Evolutionary conservation across 2,797 vertebrate genomes (phyloP), one percentile per base, ranked within the genome.

Genomic region (Denticeps clupeoides): DNA sequence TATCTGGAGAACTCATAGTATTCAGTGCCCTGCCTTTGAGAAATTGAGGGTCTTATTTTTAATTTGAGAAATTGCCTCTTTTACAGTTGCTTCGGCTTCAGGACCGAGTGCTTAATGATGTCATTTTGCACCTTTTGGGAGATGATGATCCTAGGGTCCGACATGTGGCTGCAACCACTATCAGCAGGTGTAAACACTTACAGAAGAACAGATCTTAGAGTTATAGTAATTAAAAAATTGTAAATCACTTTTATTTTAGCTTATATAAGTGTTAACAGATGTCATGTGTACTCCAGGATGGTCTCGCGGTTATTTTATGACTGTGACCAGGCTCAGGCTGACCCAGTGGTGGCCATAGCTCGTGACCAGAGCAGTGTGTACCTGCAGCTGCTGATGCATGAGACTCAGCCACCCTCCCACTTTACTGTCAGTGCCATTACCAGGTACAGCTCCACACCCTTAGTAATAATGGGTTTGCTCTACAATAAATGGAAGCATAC

Each of bases 301-400:
- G 84, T 99, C 59, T 80, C 92, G 24, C 88, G 86, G 66, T 78
- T 99, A 32, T 99, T 96, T 67, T 97, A 86, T 48, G 86, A 87
- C 57, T 95, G 94, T 61, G 95, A 98, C 62, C 92, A 89, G 73
- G 93, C 89, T 6, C 95, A 98, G 54, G 86, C 82, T 1, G 95
- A 99, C 58, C 91, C 95, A 0, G 87, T 97, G 4, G 95, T 98
- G 55, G 93, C 94, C 1, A 83, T 91, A 10, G 94, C 94, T 24
- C 80, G 92, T 52, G 93, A 95, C 60, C 95, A 99, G 73, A 95
- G 93, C 71, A 86, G 86, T 18, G 82, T 92, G 5, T 87, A 96
- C 70, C 72, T 99, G 66, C 92, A 97, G 65, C 87, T 96, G 5
- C 81, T 99, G 18, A 97, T 99, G 94, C 94, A 97, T 0, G 95